Evolutionary conservation across 2,888 invertebrate genomes (phyloP).

Genomic region (Rhagonycha fulva): DNA sequence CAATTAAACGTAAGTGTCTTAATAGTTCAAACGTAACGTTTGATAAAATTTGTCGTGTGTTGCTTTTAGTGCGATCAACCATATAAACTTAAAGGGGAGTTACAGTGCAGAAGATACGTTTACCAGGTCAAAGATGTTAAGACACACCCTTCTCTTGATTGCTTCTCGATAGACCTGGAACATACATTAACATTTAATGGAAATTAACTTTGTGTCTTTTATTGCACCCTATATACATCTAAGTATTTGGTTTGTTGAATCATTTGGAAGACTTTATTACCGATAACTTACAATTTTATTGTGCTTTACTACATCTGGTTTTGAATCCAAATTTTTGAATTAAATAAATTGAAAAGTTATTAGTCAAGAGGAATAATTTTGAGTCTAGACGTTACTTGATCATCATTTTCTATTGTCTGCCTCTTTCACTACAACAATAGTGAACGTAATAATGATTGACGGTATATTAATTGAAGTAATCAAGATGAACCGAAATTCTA

Average conservation of each 20-base stretch:
- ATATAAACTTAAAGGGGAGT: slow-evolving; percentile 18
- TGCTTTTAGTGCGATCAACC: slow-evolving; percentile 15
- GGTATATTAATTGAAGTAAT: not conserved
- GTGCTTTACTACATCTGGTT: not conserved
- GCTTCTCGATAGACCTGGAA: slow-evolving; percentile 15
- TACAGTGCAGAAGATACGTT: slow-evolving; percentile 1
- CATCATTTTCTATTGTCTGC: not conserved
- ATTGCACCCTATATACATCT: not conserved
- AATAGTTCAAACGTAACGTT: not conserved
- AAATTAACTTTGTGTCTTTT: slow-evolving; percentile 9
- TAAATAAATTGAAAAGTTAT: not conserved
- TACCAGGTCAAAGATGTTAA: slow-evolving; percentile 17
- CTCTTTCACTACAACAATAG: not conserved
- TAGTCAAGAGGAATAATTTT: not conserved
- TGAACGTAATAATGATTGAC: not conserved
- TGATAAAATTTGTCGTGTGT: slow-evolving; percentile 7
- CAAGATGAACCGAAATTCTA: not conserved
- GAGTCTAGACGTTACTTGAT: not conserved
- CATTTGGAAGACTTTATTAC: not conserved
- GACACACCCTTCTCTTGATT: slow-evolving; percentile 20
- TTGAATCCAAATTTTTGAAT: not conserved
- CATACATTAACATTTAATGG: slow-evolving; percentile 23
- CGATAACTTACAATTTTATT: not conserved
- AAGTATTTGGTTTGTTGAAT: not conserved
- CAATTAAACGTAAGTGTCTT: not conserved